Conservation (phyloP, 2,888 invertebrate species). For the Neuroscelio doddi region DNA sequence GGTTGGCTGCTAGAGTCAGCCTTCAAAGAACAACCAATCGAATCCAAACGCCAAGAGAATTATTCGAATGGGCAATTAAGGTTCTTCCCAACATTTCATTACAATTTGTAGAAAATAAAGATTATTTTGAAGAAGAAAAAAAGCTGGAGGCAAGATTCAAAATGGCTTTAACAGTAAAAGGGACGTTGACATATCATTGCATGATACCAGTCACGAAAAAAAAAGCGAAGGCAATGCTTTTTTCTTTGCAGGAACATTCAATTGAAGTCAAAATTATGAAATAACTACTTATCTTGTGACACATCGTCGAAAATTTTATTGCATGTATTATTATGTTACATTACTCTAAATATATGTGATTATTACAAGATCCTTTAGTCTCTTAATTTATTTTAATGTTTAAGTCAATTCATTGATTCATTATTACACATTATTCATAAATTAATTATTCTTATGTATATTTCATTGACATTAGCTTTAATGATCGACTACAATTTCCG, state of each 20-base stretch:
- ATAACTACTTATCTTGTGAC: background rate
- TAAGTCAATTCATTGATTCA: background rate
- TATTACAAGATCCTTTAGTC: background rate
- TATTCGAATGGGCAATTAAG: constrained; percentile 16
- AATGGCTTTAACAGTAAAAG: background rate
- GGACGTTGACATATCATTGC: background rate
- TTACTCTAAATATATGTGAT: background rate
- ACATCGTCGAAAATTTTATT: background rate
- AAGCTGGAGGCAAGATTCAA: constrained; percentile 1
- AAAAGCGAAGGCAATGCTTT: background rate
- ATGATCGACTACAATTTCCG: too few species aligned
- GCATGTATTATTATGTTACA: background rate
- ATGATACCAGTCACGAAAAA: background rate
- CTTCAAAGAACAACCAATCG: constrained; percentile 10
- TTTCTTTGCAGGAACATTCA: constrained; percentile 2
- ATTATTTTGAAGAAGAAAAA: background rate
- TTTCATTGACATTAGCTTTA: background rate
- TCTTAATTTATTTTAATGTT: background rate
- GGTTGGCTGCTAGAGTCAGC: constrained; percentile 14
- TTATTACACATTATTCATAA: background rate
- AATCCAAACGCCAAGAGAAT: constrained; percentile 11
- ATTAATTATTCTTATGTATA: background rate
- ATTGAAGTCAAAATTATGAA: background rate
- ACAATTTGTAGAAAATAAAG: background rate
- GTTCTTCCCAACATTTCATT: background rate